phyloP scores from a whole-genome alignment of 2,113 vertebrate species.

The Ciconia maguari region DNA sequence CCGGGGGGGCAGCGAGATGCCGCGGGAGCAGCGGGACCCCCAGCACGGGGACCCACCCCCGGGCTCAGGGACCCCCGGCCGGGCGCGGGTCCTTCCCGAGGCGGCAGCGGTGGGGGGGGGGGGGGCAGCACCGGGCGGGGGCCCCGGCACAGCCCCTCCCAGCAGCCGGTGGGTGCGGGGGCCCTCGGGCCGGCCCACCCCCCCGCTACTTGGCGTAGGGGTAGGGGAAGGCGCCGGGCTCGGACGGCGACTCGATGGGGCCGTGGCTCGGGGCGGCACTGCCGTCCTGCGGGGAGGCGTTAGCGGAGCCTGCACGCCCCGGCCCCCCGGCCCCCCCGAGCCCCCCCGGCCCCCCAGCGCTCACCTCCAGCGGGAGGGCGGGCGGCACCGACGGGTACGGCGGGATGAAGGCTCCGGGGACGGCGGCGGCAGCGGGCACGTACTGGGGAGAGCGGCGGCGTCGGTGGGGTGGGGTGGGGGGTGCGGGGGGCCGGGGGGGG shows the following conservation, averaged over 20 bases:
- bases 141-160: background rate
- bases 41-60: background rate
- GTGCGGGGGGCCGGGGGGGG: no score
- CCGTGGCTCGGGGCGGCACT: conserved; percentile 83
- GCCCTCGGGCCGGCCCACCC: background rate
- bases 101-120: background rate
- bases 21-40: background rate
- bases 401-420: conserved; percentile 90
- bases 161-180: background rate
- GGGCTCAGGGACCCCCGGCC: background rate
- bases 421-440: conserved; percentile 82
- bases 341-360: background rate
- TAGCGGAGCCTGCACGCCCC: background rate
- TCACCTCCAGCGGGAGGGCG: conserved; percentile 86
- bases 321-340: no score
- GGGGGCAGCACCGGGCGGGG: background rate
- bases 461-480: no score
- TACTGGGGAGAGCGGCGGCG: conserved; percentile 69
- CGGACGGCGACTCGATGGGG: conserved; percentile 84
- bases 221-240: conserved; percentile 87
- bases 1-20: background rate
- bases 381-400: conserved; percentile 88
- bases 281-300: conserved; percentile 78
- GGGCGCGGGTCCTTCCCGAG: background rate
- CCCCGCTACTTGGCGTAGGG: conserved; percentile 86